A percentile compares a stretch with the other conserved stretches of the same genome.
phyloP scores from a whole-genome alignment of 2,888 invertebrate genomes.

The Aspidiotus destructor region DNA sequence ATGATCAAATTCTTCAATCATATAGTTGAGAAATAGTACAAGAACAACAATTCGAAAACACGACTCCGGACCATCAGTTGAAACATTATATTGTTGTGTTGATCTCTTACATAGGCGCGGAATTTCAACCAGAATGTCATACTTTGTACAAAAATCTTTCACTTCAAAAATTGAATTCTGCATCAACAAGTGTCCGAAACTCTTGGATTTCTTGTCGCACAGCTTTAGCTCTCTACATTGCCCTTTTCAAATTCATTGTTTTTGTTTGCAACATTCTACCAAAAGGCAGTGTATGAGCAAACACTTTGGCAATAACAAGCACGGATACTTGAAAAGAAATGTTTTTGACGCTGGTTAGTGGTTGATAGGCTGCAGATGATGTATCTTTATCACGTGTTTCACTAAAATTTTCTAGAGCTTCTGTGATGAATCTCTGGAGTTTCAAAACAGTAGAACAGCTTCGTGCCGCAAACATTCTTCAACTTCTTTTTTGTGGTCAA shows the following conservation, averaged over 20 bases:
- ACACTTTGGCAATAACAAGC: background rate
- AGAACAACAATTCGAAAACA: too few relatives aligned
- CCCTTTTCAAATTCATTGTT: background rate
- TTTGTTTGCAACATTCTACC: background rate
- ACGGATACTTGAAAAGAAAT: slow-evolving; percentile 13
- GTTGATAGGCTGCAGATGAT: slow-evolving; percentile 19
- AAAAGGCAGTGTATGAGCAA: background rate
- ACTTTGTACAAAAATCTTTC: background rate
- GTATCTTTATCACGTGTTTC: background rate
- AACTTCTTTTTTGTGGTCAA: background rate
- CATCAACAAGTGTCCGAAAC: background rate
- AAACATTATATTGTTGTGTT: too few relatives aligned
- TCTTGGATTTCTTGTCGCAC: background rate
- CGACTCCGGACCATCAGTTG: too few relatives aligned
- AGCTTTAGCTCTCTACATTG: background rate
- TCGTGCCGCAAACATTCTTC: slow-evolving; percentile 10
- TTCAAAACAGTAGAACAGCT: slow-evolving; percentile 35
- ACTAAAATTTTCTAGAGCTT: slow-evolving; percentile 9
- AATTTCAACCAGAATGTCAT: too few relatives aligned
- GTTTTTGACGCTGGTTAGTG: slow-evolving; percentile 3
- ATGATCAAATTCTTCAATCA: too few relatives aligned
- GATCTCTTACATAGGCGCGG: too few relatives aligned
- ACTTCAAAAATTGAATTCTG: background rate
- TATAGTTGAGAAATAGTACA: too few relatives aligned
- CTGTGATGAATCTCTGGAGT: slow-evolving; percentile 23